phyloP scores from a whole-genome alignment of 2,797 vertebrate genomes.

The Onychomys leucogaster region DNA sequence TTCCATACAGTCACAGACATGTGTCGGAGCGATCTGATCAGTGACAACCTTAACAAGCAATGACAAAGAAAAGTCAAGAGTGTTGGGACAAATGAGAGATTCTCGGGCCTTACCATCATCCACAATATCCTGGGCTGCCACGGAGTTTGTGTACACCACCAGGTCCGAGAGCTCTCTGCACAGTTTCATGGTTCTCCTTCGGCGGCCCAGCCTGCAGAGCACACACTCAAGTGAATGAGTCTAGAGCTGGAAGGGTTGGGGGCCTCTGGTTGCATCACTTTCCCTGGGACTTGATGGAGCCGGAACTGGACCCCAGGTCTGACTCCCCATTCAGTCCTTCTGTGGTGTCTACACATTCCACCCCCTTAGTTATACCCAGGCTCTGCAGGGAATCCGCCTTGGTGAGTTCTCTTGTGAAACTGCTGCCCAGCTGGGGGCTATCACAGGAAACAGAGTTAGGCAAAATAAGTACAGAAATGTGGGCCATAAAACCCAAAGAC shows the following conservation, averaged over 20 bases:
- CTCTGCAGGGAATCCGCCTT: neutral
- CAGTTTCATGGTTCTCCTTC: slow-evolving; percentile 97
- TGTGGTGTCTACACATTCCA: neutral
- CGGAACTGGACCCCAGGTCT: neutral
- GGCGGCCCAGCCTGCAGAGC: slow-evolving; percentile 89
- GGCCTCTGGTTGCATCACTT: neutral
- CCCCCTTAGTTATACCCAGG: neutral
- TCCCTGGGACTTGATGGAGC: neutral
- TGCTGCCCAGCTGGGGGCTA: neutral
- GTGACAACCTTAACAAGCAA: neutral
- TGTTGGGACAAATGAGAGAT: neutral
- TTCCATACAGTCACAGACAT: neutral
- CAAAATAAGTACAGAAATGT: neutral
- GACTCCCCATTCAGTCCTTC: neutral
- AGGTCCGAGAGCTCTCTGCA: slow-evolving; percentile 97
- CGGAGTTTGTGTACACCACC: slow-evolving; percentile 97
- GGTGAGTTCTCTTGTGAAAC: neutral
- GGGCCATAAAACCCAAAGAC: neutral
- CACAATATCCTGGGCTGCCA: slow-evolving; percentile 95
- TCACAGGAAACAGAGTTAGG: neutral
- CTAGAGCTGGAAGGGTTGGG: neutral
- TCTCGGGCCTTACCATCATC: slow-evolving; percentile 92
- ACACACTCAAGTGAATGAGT: neutral
- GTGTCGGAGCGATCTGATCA: neutral
- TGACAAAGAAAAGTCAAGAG: neutral